A percentile compares a stretch with the other conserved stretches of the same genome.
These are phyloP conservation scores for Platycheirus rosarum DNA, from an alignment of 2,888 invertebrate species.

Conservation along the genomic window DNA sequence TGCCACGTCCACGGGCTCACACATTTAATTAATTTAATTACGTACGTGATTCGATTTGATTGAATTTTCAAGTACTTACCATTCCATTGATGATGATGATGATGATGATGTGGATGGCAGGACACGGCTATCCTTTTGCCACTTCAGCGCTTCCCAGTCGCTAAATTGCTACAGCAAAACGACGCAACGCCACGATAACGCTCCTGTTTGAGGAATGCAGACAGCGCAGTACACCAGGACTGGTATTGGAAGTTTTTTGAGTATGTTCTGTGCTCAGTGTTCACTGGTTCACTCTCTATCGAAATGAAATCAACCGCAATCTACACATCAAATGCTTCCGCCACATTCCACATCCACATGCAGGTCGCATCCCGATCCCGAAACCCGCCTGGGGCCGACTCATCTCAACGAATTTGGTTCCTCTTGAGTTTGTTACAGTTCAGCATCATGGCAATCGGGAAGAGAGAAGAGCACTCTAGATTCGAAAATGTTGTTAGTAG, in stretches of 20 bases:
- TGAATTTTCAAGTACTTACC: slow-evolving; percentile 72
- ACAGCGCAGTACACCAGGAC: neutral
- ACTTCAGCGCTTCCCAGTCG: slow-evolving; percentile 44
- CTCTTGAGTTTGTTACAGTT: slow-evolving; percentile 62
- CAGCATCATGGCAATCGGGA: slow-evolving; percentile 17
- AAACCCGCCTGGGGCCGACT: slow-evolving; percentile 38
- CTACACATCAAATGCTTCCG: slow-evolving; percentile 57
- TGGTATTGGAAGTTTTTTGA: slow-evolving; percentile 60
- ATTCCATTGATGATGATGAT: slow-evolving; percentile 42
- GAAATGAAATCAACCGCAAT: slow-evolving; percentile 63
- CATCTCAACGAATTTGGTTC: slow-evolving; percentile 28
- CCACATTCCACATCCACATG: slow-evolving; percentile 21
- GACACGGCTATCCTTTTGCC: slow-evolving; percentile 57
- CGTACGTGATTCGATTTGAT: slow-evolving; percentile 72
- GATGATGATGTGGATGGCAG: slow-evolving; percentile 48
- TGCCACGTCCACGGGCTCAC: slow-evolving; percentile 54
- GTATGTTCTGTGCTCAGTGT: slow-evolving; percentile 25
- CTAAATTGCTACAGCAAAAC: slow-evolving; percentile 41
- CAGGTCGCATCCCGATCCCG: slow-evolving; percentile 5
- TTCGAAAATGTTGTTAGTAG: slow-evolving; percentile 59
- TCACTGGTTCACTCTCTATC: slow-evolving; percentile 15
- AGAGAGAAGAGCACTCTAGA: slow-evolving; percentile 24
- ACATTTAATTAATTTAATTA: slow-evolving; percentile 74
- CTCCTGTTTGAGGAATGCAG: slow-evolving; percentile 7
- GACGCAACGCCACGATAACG: neutral